Evolutionary conservation across 2,113 vertebrate species (phyloP).

Genomic region (Blennius ocellaris): DNA sequence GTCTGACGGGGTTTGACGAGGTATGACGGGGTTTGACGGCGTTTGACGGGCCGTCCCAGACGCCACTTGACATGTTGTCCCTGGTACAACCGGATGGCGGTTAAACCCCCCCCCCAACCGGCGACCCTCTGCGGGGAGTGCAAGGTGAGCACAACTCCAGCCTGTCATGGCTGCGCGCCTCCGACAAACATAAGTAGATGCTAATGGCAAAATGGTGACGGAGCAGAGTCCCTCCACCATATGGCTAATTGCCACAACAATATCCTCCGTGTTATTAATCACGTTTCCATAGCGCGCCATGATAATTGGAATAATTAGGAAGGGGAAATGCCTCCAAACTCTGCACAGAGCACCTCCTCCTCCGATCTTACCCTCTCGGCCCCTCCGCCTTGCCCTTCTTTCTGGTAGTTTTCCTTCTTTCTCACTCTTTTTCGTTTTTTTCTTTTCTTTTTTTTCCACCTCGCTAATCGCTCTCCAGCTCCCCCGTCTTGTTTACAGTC

Average conservation of each 20-base stretch:
- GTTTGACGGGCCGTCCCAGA: slow-evolving; percentile 88
- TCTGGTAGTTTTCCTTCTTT: neutral
- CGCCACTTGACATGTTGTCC: slow-evolving; percentile 93
- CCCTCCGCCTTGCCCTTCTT: slow-evolving; percentile 46
- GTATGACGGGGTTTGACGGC: too few relatives aligned
- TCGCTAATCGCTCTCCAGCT: slow-evolving; percentile 64
- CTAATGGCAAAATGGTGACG: slow-evolving; percentile 99
- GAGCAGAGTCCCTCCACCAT: slow-evolving; percentile 99
- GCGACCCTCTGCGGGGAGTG: slow-evolving; percentile 89
- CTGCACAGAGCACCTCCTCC: slow-evolving; percentile 61
- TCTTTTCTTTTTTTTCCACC: slow-evolving; percentile 22
- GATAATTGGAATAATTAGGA: slow-evolving; percentile 99
- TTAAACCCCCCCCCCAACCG: slow-evolving; percentile 90
- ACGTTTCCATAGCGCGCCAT: slow-evolving; percentile 99
- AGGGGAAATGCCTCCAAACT: slow-evolving; percentile 78
- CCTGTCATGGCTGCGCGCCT: slow-evolving; percentile 99
- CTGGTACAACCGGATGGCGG: slow-evolving; percentile 90
- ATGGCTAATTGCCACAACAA: slow-evolving; percentile 99
- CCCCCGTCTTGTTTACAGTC: slow-evolving; percentile 83
- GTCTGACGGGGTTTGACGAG: slow-evolving; percentile 90
- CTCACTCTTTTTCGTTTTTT: slow-evolving; percentile 3
- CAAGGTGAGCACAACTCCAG: slow-evolving; percentile 98
- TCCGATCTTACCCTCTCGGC: slow-evolving; percentile 65
- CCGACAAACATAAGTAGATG: slow-evolving; percentile 99
- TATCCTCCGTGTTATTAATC: slow-evolving; percentile 99